Conservation (phyloP, 2,888 invertebrate species). For the Tethea ocularis region DNA sequence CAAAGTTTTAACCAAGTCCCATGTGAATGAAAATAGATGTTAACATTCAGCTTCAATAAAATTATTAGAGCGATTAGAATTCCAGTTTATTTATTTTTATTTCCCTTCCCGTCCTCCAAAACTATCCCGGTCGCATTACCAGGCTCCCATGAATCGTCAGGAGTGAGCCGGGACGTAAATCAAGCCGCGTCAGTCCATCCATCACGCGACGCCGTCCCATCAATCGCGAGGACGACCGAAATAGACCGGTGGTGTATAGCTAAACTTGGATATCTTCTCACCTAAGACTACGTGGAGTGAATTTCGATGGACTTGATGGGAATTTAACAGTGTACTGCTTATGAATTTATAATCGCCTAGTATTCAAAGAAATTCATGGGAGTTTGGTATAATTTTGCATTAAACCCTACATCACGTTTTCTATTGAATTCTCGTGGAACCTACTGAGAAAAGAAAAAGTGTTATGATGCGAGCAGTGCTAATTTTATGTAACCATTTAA, state of each 20-base stretch:
- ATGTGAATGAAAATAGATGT: slow-evolving; percentile 24
- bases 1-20: background rate
- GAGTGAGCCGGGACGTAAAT: slow-evolving; percentile 71
- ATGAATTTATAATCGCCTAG: slow-evolving; percentile 9
- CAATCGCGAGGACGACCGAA: slow-evolving; percentile 67
- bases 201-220: slow-evolving; percentile 73
- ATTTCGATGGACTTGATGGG: slow-evolving; percentile 15
- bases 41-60: slow-evolving; percentile 30
- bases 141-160: slow-evolving; percentile 65
- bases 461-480: no score
- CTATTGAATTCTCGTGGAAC: background rate
- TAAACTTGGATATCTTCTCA: slow-evolving; percentile 53
- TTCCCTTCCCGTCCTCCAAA: slow-evolving; percentile 36
- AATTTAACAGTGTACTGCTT: slow-evolving; percentile 13
- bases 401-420: background rate
- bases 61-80: slow-evolving; percentile 42
- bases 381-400: background rate
- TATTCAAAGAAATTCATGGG: slow-evolving; percentile 1
- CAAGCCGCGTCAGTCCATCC: slow-evolving; percentile 68
- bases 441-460: no score
- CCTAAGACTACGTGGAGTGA: slow-evolving; percentile 39
- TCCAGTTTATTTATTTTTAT: slow-evolving; percentile 38
- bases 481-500: no score
- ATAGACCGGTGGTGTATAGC: slow-evolving; percentile 60
- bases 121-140: slow-evolving; percentile 45